phyloP scores from a whole-genome alignment of 2,113 vertebrate genomes.

The Mobula hypostoma region DNA sequence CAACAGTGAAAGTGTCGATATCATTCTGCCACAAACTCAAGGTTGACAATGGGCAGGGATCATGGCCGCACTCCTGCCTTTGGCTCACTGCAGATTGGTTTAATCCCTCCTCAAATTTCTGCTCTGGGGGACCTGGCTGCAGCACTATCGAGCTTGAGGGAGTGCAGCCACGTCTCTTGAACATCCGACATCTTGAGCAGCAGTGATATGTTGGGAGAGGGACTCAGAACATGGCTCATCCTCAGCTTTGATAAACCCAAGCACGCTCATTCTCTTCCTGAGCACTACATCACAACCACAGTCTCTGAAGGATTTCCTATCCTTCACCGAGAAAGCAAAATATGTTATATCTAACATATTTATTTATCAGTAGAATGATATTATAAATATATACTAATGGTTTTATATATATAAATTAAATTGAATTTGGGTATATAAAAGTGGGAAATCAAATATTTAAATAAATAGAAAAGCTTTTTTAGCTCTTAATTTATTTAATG shows the following conservation, averaged over 20 bases:
- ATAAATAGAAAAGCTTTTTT: not conserved
- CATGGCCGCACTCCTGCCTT: not conserved
- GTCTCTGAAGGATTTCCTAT: not conserved
- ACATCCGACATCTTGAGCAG: not conserved
- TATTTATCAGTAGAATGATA: not conserved
- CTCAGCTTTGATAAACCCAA: not conserved
- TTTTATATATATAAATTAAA: not conserved
- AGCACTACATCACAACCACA: not conserved
- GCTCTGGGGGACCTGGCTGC: no score
- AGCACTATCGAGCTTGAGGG: not conserved
- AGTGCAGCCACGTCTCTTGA: not conserved
- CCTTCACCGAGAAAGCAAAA: not conserved
- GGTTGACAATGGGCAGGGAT: no score
- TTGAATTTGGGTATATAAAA: not conserved
- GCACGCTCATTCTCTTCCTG: no score
- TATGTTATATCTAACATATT: not conserved
- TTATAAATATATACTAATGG: not conserved
- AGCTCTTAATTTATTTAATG: not conserved
- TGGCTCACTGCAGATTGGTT: not conserved
- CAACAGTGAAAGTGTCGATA: no score
- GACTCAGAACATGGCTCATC: not conserved
- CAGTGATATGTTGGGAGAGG: not conserved
- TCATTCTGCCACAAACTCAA: no score
- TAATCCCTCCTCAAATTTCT: not conserved
- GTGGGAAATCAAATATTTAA: conserved; percentile 9